Base-by-base conservation (phyloP, 2,113 vertebrate genomes). In the Stegostoma tigrinum region DNA sequence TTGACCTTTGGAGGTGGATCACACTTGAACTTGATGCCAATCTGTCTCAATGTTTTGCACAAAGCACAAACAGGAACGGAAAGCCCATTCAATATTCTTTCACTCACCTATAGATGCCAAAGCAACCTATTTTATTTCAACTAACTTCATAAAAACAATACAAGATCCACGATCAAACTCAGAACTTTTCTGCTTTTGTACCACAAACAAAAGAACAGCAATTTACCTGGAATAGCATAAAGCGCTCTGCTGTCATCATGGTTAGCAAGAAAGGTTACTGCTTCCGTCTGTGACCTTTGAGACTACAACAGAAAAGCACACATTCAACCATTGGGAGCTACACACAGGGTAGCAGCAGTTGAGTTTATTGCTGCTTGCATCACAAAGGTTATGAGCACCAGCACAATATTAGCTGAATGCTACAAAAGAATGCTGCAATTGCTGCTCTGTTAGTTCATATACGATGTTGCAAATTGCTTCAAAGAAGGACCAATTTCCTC, bases 191-290 rank as follows among this genome's bases (percentile, higher is more conserved):
- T 80, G 95, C 68, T 24, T 80, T 95, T 80, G 38, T 21, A 94
- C 27, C 27, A 94, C 15, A 48, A 34, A 66, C 1, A 68, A 48
- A 48, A 45, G 1, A 70, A 45, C n/a, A 38, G 21, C 30, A 19
- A 15, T 6, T 97, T 96, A 99, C 99, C 99, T 97, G 99, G 99
- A 96, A 99, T 99, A 94, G 99, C 99, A 93, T 99, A 99, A 96
- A 99, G 98, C 45, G 99, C 99, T 97, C 99, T 98, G 97, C 99
- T 99, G 97, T 99, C 99, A 24, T 99, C 99, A 0, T 99, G 99
- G 96, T 99, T 99, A 38, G 99, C 99, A 97, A 99, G 97, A 97
- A 99, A 99, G 1, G 99, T 99, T 97, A 99, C 99, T 0, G 99
- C 99, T 97, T 99, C 99, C 0, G 99, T 99, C 97, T 99, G 99